A percentile compares a stretch with the other conserved stretches of the same genome.
phyloP scores from a whole-genome alignment of 2,113 vertebrate species.

The Limanda limanda region DNA sequence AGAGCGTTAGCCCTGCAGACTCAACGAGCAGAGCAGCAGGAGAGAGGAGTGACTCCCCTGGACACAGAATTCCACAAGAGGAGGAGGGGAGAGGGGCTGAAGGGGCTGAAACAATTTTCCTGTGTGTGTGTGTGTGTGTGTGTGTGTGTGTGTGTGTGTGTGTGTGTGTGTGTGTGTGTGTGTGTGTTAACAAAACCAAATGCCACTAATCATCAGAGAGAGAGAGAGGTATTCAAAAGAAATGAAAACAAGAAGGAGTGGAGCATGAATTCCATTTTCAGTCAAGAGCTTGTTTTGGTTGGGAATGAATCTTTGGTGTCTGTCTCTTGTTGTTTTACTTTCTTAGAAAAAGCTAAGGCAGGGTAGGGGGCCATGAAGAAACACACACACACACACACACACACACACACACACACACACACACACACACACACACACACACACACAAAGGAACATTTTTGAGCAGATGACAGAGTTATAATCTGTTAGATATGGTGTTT shows the following conservation, averaged over 20 bases:
- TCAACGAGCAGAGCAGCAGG: conserved; percentile 45
- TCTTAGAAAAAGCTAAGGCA: conserved; percentile 40
- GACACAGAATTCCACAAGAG: conserved; percentile 63
- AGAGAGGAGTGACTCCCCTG: conserved; percentile 47
- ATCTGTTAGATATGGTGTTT: conserved; percentile 34
- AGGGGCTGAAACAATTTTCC: conserved; percentile 20
- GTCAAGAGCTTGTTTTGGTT: conserved; percentile 28
- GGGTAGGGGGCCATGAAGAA: conserved; percentile 2
- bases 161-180: conserved; percentile 1
- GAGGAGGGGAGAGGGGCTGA: conserved; percentile 19
- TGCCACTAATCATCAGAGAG: conserved; percentile 49
- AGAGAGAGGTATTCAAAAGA: conserved; percentile 47
- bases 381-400: conserved; percentile 1
- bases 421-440: conserved; percentile 3
- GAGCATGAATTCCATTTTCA: conserved; percentile 37
- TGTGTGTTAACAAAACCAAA: conserved; percentile 57
- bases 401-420: conserved; percentile 2
- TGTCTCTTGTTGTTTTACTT: conserved; percentile 27
- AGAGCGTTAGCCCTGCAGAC: conserved; percentile 30
- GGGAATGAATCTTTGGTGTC: conserved; percentile 30
- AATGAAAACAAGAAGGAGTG: conserved; percentile 55
- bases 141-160: conserved; percentile 13
- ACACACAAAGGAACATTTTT: conserved; percentile 2
- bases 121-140: conserved; percentile 11
- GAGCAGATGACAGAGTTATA: conserved; percentile 61